phyloP scores from a whole-genome alignment of 2,797 vertebrate species.

The Chiroxiphia lanceolata region DNA sequence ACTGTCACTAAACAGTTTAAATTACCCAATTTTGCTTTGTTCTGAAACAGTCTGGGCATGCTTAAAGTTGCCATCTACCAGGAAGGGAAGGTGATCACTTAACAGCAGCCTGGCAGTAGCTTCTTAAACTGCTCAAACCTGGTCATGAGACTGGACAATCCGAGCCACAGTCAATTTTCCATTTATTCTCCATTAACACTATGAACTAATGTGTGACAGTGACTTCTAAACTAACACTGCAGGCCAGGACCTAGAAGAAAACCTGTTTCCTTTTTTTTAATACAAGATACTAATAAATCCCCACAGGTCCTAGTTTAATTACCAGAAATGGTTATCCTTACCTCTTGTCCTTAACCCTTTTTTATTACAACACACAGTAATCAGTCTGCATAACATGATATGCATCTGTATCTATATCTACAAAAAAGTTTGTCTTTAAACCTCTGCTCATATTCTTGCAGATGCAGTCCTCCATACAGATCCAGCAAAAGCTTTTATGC shows the following conservation, averaged over 20 bases:
- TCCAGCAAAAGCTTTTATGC: not conserved
- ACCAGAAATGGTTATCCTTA: not conserved
- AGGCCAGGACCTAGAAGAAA: not conserved
- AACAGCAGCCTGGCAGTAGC: not conserved
- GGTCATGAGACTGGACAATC: not conserved
- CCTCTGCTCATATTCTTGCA: not conserved
- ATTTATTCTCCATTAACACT: not conserved
- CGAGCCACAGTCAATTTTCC: not conserved
- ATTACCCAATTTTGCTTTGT: conserved; percentile 5
- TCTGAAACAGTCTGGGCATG: not conserved
- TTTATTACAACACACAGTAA: not conserved
- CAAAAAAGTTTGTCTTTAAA: not conserved
- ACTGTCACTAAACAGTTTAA: not conserved
- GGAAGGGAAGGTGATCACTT: not conserved
- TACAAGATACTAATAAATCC: not conserved
- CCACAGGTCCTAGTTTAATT: not conserved
- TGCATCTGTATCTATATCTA: not conserved
- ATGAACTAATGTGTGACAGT: not conserved
- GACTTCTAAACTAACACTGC: not conserved
- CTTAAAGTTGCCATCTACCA: not conserved
- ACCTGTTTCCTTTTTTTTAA: not conserved
- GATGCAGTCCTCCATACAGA: not conserved
- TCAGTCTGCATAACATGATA: not conserved
- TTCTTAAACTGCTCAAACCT: not conserved
- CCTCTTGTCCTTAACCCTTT: not conserved